These are phyloP conservation scores for Timema cristinae DNA, from an alignment of 2,888 invertebrate genomes.

Conservation along the genomic window DNA sequence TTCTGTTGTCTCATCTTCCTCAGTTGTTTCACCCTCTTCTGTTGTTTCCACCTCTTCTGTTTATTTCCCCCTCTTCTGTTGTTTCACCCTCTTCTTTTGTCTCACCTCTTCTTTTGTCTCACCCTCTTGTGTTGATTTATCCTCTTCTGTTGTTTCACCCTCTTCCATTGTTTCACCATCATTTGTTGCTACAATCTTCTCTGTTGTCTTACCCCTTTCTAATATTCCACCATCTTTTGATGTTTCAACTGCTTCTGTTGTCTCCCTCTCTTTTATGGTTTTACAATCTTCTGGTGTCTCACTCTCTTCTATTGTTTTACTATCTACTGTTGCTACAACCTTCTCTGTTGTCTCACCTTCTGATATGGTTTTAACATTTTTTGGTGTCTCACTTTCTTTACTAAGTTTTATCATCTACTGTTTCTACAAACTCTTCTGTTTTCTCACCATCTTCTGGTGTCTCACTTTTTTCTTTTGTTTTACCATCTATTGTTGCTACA, in stretches of 20 bases:
- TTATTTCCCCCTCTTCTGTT: neutral
- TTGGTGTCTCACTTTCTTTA: too few relatives aligned
- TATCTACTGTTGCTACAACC: neutral
- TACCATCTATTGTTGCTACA: too few relatives aligned
- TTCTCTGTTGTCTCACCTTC: neutral
- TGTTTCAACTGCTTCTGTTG: too few relatives aligned
- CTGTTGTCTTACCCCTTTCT: neutral
- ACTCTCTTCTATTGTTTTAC: neutral
- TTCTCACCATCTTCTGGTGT: too few relatives aligned
- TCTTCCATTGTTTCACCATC: too few relatives aligned
- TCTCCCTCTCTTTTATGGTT: too few relatives aligned
- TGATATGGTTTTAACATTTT: neutral
- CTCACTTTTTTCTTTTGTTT: neutral
- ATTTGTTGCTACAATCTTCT: neutral
- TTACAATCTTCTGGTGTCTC: too few relatives aligned
- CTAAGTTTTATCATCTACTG: too few relatives aligned
- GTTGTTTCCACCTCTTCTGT: neutral
- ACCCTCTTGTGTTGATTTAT: neutral
- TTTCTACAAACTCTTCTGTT: too few relatives aligned
- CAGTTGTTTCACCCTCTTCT: neutral
- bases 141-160: neutral
- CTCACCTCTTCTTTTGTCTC: neutral
- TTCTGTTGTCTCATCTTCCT: neutral
- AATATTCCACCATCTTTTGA: neutral
- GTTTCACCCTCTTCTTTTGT: neutral